Evolutionary conservation across 2,113 vertebrate genomes (phyloP), one percentile per base, ranked within the genome.

Genomic region (Sardina pilchardus): DNA sequence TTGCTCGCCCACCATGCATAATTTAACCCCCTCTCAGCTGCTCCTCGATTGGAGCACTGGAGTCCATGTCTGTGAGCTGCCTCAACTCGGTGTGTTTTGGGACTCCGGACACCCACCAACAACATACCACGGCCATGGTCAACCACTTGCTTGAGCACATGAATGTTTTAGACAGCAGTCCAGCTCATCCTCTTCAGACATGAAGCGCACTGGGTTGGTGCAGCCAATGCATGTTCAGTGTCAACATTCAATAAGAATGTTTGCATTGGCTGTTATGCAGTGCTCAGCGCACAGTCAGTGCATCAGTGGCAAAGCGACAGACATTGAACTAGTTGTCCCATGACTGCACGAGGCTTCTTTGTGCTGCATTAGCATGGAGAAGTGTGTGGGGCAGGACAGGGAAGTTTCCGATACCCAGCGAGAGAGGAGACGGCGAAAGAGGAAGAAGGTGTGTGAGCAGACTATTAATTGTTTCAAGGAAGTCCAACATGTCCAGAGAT

Each of bases 1-100:
- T 78, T 34, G 67, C 67, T 75, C 26, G 71, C 71, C 71, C 30
- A 78, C 26, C 14, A 78, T 78, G 71, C 71, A 78, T 78, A 78
- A 78, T 34, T 78, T 36, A 78, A 78, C 71, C 30, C 34, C 30
- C 10, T 10, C 71, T 71, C n/a, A 71, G 63, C 63, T 34, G 30
- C 12, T 30, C 3, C 30, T 16, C 71, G 12, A 36, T 78, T 19
- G 21, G 30, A 78, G 34, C 34, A 34, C 30, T 34, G 30, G 71
- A 78, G 14, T 36, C 34, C 3, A 14, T 36, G 71, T 10, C 30
- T 36, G 71, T 78, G 71, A 78, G 71, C 71, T 17, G 30, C 12
- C 30, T 5, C 71, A 3, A 36, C 30, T 75, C 71, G 2, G 12
- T 16, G 2, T 78, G 12, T 78, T 78, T 78, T 78, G 71, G 34